Base-by-base conservation (phyloP, 2,888 invertebrate genomes). In the Psylliodes chrysocephalus region DNA sequence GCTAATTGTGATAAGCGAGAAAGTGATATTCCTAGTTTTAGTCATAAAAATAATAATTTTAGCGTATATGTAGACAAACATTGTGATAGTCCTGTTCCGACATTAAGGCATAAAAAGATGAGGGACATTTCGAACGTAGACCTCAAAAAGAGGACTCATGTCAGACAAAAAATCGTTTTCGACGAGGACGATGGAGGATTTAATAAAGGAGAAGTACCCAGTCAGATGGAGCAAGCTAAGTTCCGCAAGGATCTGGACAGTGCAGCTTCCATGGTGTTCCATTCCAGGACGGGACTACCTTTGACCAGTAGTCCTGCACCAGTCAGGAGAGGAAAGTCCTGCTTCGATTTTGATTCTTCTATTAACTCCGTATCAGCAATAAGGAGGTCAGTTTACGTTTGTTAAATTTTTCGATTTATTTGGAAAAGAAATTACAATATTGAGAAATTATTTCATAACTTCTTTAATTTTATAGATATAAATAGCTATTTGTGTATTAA, bases 261-360 rank as follows among this genome's bases (percentile, higher is more conserved):
- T 49, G 92, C 93, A 0, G 90, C 93, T 0, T 91, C 90, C 0
- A 91, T 93, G 90, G 90, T 94, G 71, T 94, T 94, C 80, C 92
- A 93, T 79, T 86, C 90, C 22, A 86, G 89, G 73, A 93, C 93
- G 10, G 94, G 94, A 0, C 84, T 94, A 54, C 94, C 94, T 0
- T 82, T 94, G 44, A 93, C 93, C 0, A 94, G 94, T 33, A 94
- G 93, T 79, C 95, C 95, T 0, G 95, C 94, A 1, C 95, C 95
- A 0, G 82, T 93, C 66, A 84, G 93, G 44, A 85, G 91, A 53
- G 91, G 92, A 1, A 90, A 89, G 70, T 88, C 89, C 57, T 89
- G 91, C 76, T 94, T 95, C 80, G 93, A 93, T 78, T 95, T 91
- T 76, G 95, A 95, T 82, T 91, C 91, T 75, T 88, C 90, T 35